Base-by-base conservation (phyloP, 2,888 invertebrate species). In the Andrena bucephala region DNA sequence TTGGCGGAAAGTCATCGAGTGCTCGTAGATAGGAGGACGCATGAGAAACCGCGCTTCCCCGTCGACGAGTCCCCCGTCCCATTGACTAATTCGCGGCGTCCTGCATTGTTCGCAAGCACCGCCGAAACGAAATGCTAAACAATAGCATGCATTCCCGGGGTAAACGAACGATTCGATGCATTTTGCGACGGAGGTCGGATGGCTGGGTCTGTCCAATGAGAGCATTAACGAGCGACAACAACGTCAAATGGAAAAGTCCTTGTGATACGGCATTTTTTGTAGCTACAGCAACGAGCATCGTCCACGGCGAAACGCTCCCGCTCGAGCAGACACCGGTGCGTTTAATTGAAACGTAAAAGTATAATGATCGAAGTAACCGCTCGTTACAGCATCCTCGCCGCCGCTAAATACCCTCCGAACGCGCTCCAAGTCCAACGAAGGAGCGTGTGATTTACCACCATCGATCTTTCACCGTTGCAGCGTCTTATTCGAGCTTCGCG, bases 161-260 rank as follows among this genome's bases (percentile, higher is more conserved):
- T 27, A 27, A 20, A 54, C 54, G 54, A 54, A 54, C 8, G 54
- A 20, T 20, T 20, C 20, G 20, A 54, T 10, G 54, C 27, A 27
- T 54, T 54, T 54, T 13, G 52, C 8, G 69, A 42, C 54, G 50
- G 74, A 72, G 52, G 78, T 81, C 48, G 78, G 66, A 62, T 60
- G 77, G 36, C 27, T 74, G 60, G 57, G 77, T 75, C 42, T 50
- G 62, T 59, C 59, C 80, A 76, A 81, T 80, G 83, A 76, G 79
- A 63, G 76, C 75, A 83, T 83, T 84, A 90, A 88, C 84, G 83
- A 90, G 85, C 87, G 75, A 84, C 88, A 88, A 89, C 89, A 89
- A 87, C 81, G 86, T 76, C 84, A 81, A 88, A 89, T 89, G 87
- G 87, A 89, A 88, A 89, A 87, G 89, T 89, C 89, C 88, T 88